Conservation (phyloP, 2,797 vertebrate species). For the Calcarius lapponicus region DNA sequence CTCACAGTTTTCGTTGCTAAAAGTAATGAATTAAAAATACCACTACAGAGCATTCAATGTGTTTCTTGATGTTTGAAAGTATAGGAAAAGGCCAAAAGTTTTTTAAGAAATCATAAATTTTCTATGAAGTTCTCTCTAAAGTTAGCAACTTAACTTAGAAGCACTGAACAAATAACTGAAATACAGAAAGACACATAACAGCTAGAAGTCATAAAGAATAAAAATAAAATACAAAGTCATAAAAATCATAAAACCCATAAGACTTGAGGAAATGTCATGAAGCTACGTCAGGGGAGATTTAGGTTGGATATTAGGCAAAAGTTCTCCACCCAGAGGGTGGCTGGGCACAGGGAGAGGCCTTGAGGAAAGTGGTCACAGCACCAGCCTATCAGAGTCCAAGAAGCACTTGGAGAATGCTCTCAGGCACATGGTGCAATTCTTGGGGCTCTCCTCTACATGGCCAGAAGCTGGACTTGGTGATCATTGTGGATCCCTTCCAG, state of each 20-base stretch:
- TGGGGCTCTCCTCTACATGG: not conserved
- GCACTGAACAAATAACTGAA: not conserved
- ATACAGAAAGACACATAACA: not conserved
- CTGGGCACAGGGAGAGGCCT: not conserved
- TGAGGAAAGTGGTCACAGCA: not conserved
- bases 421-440: rapidly evolving
- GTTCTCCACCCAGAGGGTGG: not conserved
- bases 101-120: not conserved
- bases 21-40: not conserved
- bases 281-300: not conserved
- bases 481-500: not conserved
- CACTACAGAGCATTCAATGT: not conserved
- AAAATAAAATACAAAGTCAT: not conserved
- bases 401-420: not conserved
- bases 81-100: not conserved
- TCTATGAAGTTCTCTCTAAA: not conserved
- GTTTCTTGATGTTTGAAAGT: not conserved
- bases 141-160: not conserved
- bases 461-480: not conserved
- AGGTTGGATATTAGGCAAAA: not conserved
- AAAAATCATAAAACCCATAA: not conserved
- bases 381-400: not conserved
- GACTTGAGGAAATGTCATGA: rapidly evolving
- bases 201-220: not conserved
- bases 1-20: not conserved